Base-by-base conservation (phyloP, 2,113 vertebrate genomes). In the Lepisosteus oculatus region DNA sequence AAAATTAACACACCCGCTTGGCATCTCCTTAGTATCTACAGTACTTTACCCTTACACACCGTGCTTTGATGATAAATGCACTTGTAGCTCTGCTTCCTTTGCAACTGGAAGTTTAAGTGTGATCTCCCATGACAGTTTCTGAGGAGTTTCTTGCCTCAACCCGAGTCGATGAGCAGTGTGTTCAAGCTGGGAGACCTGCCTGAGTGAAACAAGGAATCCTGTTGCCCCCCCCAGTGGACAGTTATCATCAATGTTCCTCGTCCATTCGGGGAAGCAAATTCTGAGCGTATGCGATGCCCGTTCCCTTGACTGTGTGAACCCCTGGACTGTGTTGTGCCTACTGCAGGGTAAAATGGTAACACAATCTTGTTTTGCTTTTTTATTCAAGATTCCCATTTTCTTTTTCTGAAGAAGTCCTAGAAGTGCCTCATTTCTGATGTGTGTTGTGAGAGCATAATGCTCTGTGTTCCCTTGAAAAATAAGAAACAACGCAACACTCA, bases 361-460 rank as follows among this genome's bases (percentile, higher is more conserved):
- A 29, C 17, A 29, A 29, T 29, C 17, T 29, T 29, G 17, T 29
- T 29, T 54, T 51, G 15, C 15, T 3, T 29, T 55, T 11, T 12
- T 55, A 44, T 68, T 11, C 4, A 68, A 15, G 45, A 13, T 45
- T 68, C 54, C 68, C 5, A 8, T 15, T 61, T 83, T 64, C 70
- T 85, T 73, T 83, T 87, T 85, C 85, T 88, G 83, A 85, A 84
- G 72, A 74, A 77, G 77, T 83, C 78, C 80, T 82, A 73, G 79
- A 90, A 90, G 89, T 90, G 85, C 85, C 86, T 90, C 78, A 86
- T 87, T 88, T 84, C 69, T 84, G 83, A 79, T 83, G 84, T 76
- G 82, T 84, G 73, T 81, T 82, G 79, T 80, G 78, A 72, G 85
- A 76, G 80, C 78, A 78, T 77, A 44, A 84, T 88, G 83, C 83